Evolutionary conservation across 2,113 vertebrate genomes (phyloP).

Genomic region (Plestiodon gilberti): DNA sequence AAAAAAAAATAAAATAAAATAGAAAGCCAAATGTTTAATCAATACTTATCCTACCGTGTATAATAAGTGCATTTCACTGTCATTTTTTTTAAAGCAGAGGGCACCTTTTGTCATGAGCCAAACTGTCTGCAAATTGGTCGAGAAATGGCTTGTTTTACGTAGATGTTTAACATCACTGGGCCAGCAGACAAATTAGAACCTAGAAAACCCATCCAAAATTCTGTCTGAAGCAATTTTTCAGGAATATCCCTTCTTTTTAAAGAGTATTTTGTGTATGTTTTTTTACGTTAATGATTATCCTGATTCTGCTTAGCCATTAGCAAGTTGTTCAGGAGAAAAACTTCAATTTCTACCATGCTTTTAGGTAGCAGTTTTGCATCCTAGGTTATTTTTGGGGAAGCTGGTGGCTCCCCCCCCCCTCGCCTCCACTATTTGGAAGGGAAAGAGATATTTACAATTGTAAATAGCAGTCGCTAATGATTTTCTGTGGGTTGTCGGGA

Average conservation of each 20-base stretch:
- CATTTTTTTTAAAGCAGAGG: conserved; percentile 32
- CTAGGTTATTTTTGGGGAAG: neutral
- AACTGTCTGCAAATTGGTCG: conserved; percentile 56
- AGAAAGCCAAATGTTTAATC: conserved; percentile 67
- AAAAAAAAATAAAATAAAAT: conserved; percentile 30
- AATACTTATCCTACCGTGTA: conserved; percentile 54
- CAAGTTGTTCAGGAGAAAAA: neutral
- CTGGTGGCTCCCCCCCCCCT: neutral
- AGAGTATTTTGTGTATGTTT: neutral
- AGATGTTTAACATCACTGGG: conserved; percentile 10
- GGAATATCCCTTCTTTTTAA: no score
- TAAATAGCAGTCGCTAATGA: conserved; percentile 51
- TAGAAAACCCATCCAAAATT: conserved; percentile 24
- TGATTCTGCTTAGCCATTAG: neutral
- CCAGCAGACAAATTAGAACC: conserved; percentile 28
- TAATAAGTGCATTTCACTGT: conserved; percentile 62
- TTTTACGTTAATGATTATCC: neutral
- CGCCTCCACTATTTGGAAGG: conserved; percentile 47
- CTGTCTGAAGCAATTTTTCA: neutral
- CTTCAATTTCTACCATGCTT: neutral
- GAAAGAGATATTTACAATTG: conserved; percentile 52
- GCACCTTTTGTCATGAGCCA: conserved; percentile 54
- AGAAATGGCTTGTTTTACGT: conserved; percentile 33
- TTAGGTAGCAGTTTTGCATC: neutral
- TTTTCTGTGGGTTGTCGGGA: conserved; percentile 60